phyloP scores from a whole-genome alignment of 2,113 vertebrate genomes.

The rabbit (Oryctolagus cuniculus) region DNA sequence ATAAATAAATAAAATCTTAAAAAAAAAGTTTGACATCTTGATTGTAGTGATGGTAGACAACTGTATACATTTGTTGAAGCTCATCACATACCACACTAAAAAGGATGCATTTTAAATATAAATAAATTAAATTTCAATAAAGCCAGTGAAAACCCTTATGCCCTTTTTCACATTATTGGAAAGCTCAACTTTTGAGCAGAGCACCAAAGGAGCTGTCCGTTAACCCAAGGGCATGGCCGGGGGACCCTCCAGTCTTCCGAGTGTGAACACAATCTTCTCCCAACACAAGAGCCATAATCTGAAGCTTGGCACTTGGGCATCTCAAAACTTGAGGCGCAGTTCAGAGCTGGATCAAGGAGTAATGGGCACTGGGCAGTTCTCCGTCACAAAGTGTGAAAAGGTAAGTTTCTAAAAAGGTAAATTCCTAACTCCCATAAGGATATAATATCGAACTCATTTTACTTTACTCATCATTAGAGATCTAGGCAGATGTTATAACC shows the following conservation, averaged over 20 bases:
- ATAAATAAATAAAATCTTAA: no score
- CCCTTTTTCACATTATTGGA: not conserved
- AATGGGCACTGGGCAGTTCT: not conserved
- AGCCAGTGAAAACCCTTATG: not conserved
- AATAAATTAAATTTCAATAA: not conserved
- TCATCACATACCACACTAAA: not conserved
- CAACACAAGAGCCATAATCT: not conserved
- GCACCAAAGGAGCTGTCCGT: not conserved
- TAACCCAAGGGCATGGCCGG: not conserved
- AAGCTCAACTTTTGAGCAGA: conserved; percentile 1
- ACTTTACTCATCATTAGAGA: conserved; percentile 12
- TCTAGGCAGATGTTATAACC: not conserved
- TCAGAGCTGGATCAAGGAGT: not conserved
- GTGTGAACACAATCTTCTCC: not conserved
- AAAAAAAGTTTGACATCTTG: not conserved
- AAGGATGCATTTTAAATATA: not conserved
- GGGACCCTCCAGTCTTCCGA: not conserved
- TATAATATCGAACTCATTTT: conserved; percentile 8
- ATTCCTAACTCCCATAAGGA: not conserved
- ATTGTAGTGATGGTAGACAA: not conserved
- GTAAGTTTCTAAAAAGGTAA: not conserved
- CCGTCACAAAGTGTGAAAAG: not conserved
- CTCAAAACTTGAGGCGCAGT: not conserved
- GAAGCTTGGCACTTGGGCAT: not conserved
- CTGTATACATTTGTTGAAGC: not conserved